Percentiles rank a stretch among this genome's conserved stretches.
Evolutionary conservation across 1,140 invertebrate species (phyloP).

Genomic region (Augochlora pura): DNA sequence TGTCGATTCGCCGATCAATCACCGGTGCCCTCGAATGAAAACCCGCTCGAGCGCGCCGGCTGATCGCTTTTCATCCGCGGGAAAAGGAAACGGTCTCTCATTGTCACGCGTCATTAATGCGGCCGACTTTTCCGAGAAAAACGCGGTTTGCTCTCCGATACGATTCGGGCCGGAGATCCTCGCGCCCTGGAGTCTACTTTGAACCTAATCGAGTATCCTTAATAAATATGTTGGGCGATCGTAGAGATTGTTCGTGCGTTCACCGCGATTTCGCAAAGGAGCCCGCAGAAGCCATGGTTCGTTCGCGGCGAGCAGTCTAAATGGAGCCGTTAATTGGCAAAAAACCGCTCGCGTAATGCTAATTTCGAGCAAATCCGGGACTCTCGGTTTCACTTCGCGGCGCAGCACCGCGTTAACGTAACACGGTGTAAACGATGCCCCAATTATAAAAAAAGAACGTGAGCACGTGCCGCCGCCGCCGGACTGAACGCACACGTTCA

Average conservation of each 20-base stretch:
- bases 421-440: constrained; percentile 52
- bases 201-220: too few species aligned
- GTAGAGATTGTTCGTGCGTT: neutral
- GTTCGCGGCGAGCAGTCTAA: neutral
- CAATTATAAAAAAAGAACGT: constrained; percentile 57
- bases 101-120: too few species aligned
- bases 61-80: neutral
- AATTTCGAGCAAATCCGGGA: neutral
- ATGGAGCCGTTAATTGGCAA: constrained; percentile 32
- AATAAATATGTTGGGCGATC: too few species aligned
- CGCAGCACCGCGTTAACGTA: constrained; percentile 28
- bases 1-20: constrained; percentile 52
- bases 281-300: neutral
- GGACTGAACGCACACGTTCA: constrained; percentile 36
- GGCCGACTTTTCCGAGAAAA: neutral
- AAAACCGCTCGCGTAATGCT: constrained; percentile 15
- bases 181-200: too few species aligned
- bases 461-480: constrained; percentile 27
- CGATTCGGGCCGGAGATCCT: too few species aligned
- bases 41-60: neutral
- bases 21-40: constrained; percentile 47
- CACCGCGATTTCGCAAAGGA: constrained; percentile 8
- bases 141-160: too few species aligned
- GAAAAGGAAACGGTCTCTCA: constrained; percentile 3
- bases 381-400: constrained; percentile 32